These are phyloP conservation scores for Ellobius talpinus DNA, from an alignment of 2,113 vertebrate genomes.

Conservation along the genomic window DNA sequence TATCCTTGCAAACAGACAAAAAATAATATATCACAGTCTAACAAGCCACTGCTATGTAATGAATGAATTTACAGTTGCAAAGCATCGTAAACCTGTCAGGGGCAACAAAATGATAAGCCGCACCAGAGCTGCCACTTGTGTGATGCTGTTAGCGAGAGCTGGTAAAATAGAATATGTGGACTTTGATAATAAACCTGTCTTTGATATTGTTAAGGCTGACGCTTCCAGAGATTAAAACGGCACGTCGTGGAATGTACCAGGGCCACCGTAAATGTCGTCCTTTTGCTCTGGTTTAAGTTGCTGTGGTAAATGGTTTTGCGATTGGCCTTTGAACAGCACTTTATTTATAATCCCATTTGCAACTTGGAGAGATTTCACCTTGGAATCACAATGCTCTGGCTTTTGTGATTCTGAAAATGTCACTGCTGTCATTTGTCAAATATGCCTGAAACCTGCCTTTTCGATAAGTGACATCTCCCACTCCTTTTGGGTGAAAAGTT, in stretches of 20 bases:
- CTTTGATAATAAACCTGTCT: slow-evolving; percentile 71
- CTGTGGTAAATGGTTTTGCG: slow-evolving; percentile 63
- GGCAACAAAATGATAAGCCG: slow-evolving; percentile 52
- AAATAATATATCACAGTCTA: slow-evolving; percentile 42
- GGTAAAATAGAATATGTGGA: slow-evolving; percentile 9
- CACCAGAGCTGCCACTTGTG: slow-evolving; percentile 39
- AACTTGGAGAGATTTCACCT: slow-evolving; percentile 56
- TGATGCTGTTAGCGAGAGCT: slow-evolving; percentile 54
- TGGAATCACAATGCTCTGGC: neutral
- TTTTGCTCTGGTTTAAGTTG: slow-evolving; percentile 74
- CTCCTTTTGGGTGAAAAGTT: slow-evolving; percentile 64
- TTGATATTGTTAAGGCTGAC: slow-evolving; percentile 53
- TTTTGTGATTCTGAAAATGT: slow-evolving; percentile 77
- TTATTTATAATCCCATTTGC: slow-evolving; percentile 70
- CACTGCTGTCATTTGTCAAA: slow-evolving; percentile 73
- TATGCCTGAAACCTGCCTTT: slow-evolving; percentile 56
- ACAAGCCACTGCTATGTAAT: slow-evolving; percentile 53
- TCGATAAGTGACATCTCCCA: slow-evolving; percentile 73
- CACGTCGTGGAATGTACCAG: slow-evolving; percentile 63
- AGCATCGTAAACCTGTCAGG: slow-evolving; percentile 67
- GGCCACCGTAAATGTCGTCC: slow-evolving; percentile 9
- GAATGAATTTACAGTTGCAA: slow-evolving; percentile 71
- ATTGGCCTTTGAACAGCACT: slow-evolving; percentile 64
- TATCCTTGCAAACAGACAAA: slow-evolving; percentile 52
- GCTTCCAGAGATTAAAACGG: slow-evolving; percentile 58